Conservation (phyloP, 53 echinoderm and acorn worm genomes). For the Zoroaster sp. region DNA sequence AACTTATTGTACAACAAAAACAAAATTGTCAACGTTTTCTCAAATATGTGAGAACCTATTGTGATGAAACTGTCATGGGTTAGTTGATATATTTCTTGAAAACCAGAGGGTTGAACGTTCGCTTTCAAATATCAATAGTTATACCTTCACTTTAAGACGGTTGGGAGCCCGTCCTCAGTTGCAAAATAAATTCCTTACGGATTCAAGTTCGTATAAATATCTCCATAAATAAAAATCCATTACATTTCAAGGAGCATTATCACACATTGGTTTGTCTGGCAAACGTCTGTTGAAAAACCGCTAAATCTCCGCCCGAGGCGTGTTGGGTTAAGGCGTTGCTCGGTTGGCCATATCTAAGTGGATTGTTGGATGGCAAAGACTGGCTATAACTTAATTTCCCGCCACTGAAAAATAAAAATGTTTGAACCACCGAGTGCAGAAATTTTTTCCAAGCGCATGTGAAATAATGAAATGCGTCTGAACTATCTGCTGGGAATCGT, state of each 20-base stretch:
- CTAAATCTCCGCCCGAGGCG: conserved; percentile 33
- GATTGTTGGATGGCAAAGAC: conserved; percentile 1
- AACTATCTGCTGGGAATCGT: too few relatives aligned
- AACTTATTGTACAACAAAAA: too few relatives aligned
- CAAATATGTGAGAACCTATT: too few relatives aligned
- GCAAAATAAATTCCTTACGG: too few relatives aligned
- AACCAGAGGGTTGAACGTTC: too few relatives aligned
- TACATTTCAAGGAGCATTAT: neutral
- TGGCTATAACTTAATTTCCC: neutral
- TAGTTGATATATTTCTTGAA: too few relatives aligned
- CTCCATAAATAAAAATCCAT: neutral
- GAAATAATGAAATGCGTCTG: neutral
- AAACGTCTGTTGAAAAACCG: neutral
- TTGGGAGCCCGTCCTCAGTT: too few relatives aligned
- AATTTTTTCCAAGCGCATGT: neutral
- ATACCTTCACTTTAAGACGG: too few relatives aligned
- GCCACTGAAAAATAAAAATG: neutral
- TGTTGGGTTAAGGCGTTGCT: neutral
- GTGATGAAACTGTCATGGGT: too few relatives aligned
- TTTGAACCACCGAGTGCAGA: neutral
- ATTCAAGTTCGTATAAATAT: too few relatives aligned
- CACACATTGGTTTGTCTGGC: neutral
- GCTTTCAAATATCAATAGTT: too few relatives aligned
- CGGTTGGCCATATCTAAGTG: neutral
- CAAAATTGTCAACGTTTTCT: too few relatives aligned